Base-by-base conservation (phyloP, 2,888 invertebrate genomes). In the Gibbula magus region DNA sequence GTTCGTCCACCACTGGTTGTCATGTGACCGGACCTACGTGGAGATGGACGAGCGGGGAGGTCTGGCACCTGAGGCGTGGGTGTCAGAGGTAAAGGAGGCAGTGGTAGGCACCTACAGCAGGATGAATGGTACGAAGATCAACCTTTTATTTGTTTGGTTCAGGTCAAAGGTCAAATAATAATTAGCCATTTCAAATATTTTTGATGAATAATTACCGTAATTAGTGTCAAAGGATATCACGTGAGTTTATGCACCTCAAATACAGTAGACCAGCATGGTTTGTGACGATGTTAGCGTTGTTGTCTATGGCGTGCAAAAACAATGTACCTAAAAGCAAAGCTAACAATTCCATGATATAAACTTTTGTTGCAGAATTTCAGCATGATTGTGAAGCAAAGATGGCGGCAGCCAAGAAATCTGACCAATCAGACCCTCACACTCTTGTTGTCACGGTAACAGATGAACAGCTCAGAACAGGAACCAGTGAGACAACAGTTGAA, bases 1-100 rank as follows among this genome's bases (percentile, higher is more conserved):
- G n/a, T 87, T 87, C 79, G 75, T 86, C 2, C 82, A 85, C 67
- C 79, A 78, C 73, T 87, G 84, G 83, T 54, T 88, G 52, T 54
- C 70, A 20, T 32, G 74, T 32, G 32, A 79, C 4, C 78, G 76
- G 35, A 75, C 81, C 67, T 32, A 82, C 5, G 32, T 51, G 18
- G 81, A 85, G 8, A 83, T 87, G 61, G 86, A 85, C 52, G 32
- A 61, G 8, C 83, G 82, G 70, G 82, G 83, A 70, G 87, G 86
- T 8, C 56, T 88, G 20, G 86, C 85, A 5, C 86, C 87, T n/a
- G 76, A 82, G 0, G 66, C 45, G 16, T 86, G 87, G 86, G 81
- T 87, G 18, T 51, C 81, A 13, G 83, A 78, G 29, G 81, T 84
- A 20, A 88, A 87, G 76, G 66, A 18, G 13, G 82, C 85, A 5